Evolutionary conservation across 35 echinoderm and acorn worm species (phyloP).

Genomic region (Eucidaris tribuloides): DNA sequence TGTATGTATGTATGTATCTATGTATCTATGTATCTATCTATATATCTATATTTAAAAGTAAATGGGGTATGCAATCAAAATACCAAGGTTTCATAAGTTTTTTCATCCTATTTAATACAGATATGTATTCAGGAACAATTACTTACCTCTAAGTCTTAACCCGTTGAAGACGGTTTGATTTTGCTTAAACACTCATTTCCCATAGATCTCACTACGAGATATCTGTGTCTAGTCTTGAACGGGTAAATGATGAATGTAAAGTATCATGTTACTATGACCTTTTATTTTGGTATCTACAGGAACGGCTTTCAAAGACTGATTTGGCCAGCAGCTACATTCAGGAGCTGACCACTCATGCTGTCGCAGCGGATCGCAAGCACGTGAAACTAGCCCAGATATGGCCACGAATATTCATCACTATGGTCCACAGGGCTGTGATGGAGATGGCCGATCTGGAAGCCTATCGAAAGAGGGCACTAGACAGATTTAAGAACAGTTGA

Average conservation of each 20-base stretch:
- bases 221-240: no score
- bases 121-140: no score
- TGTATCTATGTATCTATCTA: background rate
- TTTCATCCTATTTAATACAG: no score
- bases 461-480: slow-evolving; percentile 31
- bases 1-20: no score
- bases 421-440: slow-evolving; percentile 64
- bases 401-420: slow-evolving; percentile 68
- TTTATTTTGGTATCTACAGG: slow-evolving; percentile 23
- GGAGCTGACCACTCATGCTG: slow-evolving; percentile 67
- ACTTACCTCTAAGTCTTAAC: no score
- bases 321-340: slow-evolving; percentile 71
- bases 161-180: no score
- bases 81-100: no score
- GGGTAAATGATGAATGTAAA: background rate
- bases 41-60: no score
- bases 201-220: no score
- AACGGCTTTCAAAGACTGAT: slow-evolving; percentile 19
- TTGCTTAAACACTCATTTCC: no score
- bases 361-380: slow-evolving; percentile 53
- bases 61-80: no score
- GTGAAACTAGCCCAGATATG: slow-evolving; percentile 57
- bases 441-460: slow-evolving; percentile 63
- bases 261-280: background rate
- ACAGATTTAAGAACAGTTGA: slow-evolving; percentile 51